A percentile compares a stretch with the other conserved stretches of the same genome.
phyloP scores from a whole-genome alignment of 2,113 vertebrate species.

The Poeciliopsis prolifica region DNA sequence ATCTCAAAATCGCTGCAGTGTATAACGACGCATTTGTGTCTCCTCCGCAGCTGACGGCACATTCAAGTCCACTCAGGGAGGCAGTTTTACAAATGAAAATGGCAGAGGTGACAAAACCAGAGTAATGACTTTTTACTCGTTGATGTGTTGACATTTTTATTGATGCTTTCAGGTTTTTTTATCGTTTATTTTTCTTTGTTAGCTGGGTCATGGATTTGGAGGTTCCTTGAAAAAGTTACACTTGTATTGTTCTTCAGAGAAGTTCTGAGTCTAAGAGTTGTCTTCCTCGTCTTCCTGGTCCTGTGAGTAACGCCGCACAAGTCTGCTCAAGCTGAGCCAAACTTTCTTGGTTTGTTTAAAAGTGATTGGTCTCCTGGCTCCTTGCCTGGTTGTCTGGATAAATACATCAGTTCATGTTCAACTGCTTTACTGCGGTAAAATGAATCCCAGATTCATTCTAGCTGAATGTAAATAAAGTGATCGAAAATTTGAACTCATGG shows the following conservation, averaged over 20 bases:
- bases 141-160: background rate
- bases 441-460: no score
- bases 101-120: constrained; percentile 20
- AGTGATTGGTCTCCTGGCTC: no score
- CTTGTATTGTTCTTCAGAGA: background rate
- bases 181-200: background rate
- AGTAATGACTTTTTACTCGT: background rate
- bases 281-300: constrained; percentile 79
- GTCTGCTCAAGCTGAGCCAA: background rate
- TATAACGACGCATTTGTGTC: background rate
- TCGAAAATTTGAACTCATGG: no score
- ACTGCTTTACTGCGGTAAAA: no score
- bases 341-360: background rate
- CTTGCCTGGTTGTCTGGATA: no score
- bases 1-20: background rate
- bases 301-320: constrained; percentile 78
- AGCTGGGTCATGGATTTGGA: constrained; percentile 62
- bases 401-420: no score
- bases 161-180: background rate
- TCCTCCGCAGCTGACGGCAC: constrained; percentile 34
- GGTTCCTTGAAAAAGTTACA: background rate
- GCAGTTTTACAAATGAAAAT: constrained; percentile 30
- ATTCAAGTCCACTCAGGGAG: constrained; percentile 24
- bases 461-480: no score
- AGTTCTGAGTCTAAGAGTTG: constrained; percentile 35